phyloP scores from a whole-genome alignment of 1,140 invertebrate species.

The Sinonovacula constricta region DNA sequence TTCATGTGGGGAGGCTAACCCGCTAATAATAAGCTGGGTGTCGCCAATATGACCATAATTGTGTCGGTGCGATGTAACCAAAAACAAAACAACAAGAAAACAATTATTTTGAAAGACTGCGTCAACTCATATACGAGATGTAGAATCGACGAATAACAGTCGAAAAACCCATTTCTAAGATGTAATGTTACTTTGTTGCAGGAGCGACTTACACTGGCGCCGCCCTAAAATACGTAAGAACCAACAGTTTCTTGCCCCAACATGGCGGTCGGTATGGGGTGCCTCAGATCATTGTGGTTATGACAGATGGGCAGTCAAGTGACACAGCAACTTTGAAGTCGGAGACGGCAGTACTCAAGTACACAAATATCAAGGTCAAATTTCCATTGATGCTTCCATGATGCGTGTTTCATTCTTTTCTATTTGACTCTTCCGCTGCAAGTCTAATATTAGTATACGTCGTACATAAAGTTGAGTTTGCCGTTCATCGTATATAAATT shows the following conservation, averaged over 20 bases:
- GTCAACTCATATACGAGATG: background rate
- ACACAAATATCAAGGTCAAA: conserved; percentile 22
- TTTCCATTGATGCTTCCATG: background rate
- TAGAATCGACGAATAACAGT: background rate
- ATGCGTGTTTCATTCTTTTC: background rate
- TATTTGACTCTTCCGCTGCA: background rate
- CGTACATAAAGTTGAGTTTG: background rate
- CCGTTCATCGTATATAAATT: background rate
- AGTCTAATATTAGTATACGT: background rate
- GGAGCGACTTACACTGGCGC: conserved; percentile 54
- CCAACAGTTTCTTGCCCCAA: conserved; percentile 25
- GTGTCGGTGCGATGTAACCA: too few species aligned
- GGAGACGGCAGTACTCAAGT: conserved; percentile 18
- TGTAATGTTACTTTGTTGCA: conserved; percentile 1
- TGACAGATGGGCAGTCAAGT: conserved; percentile 58
- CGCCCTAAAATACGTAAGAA: conserved; percentile 50
- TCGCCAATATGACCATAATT: too few species aligned
- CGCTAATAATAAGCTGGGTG: too few species aligned
- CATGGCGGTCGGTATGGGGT: conserved; percentile 55
- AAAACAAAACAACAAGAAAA: too few species aligned
- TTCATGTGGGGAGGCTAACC: too few species aligned
- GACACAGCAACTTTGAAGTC: background rate
- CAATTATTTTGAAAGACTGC: background rate
- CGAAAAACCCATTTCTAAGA: background rate
- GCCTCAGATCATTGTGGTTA: conserved; percentile 56